These are phyloP conservation scores for Echinarachnius parma DNA, from an alignment of 53 echinoderm and acorn worm species.

Conservation along the genomic window DNA sequence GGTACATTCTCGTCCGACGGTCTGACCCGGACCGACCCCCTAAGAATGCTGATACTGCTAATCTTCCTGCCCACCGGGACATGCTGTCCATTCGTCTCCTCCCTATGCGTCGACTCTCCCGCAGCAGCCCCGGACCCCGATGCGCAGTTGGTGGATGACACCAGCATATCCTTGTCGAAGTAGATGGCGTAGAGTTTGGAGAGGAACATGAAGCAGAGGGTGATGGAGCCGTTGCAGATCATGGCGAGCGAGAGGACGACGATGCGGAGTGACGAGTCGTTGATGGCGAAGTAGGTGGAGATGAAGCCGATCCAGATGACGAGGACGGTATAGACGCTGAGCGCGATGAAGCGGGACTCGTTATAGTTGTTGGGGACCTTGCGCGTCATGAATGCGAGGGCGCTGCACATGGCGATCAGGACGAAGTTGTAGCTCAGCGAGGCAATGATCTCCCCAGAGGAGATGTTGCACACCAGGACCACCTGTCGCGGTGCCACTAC, in stretches of 20 bases:
- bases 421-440: constrained; percentile 52
- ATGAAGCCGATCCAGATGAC: constrained; percentile 79
- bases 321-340: constrained; percentile 82
- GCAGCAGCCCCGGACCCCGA: neutral
- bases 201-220: constrained; percentile 72
- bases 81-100: too few relatives aligned
- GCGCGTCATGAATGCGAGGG: constrained; percentile 83
- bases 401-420: constrained; percentile 69
- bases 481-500: constrained; percentile 11
- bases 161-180: constrained; percentile 79
- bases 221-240: constrained; percentile 82
- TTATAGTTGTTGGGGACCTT: constrained; percentile 96
- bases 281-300: constrained; percentile 74
- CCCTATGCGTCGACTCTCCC: neutral
- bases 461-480: constrained; percentile 30
- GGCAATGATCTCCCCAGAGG: constrained; percentile 30
- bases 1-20: too few relatives aligned
- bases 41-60: too few relatives aligned
- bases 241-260: constrained; percentile 68
- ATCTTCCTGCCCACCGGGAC: too few relatives aligned
- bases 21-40: too few relatives aligned
- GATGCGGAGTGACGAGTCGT: constrained; percentile 59
- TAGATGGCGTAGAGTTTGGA: constrained; percentile 92
- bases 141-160: constrained; percentile 22
- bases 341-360: constrained; percentile 88